These are phyloP conservation scores for Himantopus leucocephalus DNA, from an alignment of 2,113 vertebrate genomes.

Conservation along the genomic window DNA sequence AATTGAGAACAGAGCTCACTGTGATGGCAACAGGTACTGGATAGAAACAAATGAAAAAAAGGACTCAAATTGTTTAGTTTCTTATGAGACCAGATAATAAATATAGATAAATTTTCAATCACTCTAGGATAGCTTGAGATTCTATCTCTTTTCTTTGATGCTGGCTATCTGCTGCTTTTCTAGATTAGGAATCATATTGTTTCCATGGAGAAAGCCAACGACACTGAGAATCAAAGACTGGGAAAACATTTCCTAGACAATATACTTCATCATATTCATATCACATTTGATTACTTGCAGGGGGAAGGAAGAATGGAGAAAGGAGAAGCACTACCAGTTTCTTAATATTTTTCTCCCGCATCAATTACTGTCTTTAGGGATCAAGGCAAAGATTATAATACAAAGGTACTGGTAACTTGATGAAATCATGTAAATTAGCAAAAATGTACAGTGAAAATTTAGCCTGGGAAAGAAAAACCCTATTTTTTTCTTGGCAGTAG, in stretches of 20 bases:
- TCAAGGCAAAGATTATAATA: neutral
- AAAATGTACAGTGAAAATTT: neutral
- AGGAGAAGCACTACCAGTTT: neutral
- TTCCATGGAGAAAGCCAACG: neutral
- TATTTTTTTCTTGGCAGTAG: neutral
- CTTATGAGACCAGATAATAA: neutral
- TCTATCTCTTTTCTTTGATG: constrained; percentile 5
- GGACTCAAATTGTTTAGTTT: neutral
- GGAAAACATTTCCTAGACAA: neutral
- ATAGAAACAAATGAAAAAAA: neutral
- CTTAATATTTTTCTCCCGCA: neutral
- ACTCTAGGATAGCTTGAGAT: neutral
- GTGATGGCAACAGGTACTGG: neutral
- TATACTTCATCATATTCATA: neutral
- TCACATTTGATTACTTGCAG: neutral
- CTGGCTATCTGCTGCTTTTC: neutral
- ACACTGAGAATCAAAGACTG: neutral
- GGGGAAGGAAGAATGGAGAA: neutral
- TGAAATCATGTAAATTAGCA: neutral
- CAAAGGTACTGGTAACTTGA: neutral
- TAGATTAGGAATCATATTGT: neutral
- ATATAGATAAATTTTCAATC: constrained; percentile 12
- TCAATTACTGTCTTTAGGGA: neutral
- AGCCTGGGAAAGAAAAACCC: neutral
- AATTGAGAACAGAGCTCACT: neutral